Evolutionary conservation across 2,888 invertebrate genomes (phyloP), one percentile per base, ranked within the genome.

Genomic region (Diogma glabrata): DNA sequence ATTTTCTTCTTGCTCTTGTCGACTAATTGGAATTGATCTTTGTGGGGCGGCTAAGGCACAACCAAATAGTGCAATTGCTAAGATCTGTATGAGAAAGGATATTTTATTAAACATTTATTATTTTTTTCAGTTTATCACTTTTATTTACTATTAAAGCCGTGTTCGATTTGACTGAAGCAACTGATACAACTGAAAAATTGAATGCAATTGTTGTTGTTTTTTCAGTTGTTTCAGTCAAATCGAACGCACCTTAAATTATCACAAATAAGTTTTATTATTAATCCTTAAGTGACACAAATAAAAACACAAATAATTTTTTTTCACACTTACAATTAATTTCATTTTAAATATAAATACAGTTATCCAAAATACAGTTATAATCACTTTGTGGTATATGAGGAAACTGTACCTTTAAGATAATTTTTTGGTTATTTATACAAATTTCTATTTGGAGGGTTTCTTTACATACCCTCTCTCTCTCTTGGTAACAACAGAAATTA

Each of bases 1-100:
- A 60, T 82, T 82, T 17, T 82, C 75, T 60, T 81, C 76, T 59
- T 81, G 79, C 57, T 82, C 81, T 64, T 82, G 82, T 51, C 77
- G 67, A 46, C 83, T 67, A 52, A 83, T 83, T 12, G 82, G 81
- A 26, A 82, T 77, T 1, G 77, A 78, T 57, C 64, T 67, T 51
- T 19, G 57, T 33, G 60, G 66, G 47, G 59, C 64, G 53, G 62
- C 63, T 57, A 33, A 61, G n/a, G 52, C 53, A 47, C 51, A 54
- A n/a, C 60, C 59, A n/a, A 61, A 45, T 5, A 60, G 19, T 12
- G 56, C 54, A 16, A 55, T 51, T 10, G 50, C 49, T 20, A 56
- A 36, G 40, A 61, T 60, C 61, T 61, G 43, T 22, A 22, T 20
- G 40, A 43, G 22, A 33, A 33, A 7, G 14, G 4, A 33, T 38